These are phyloP conservation scores for Xiphophorus hellerii DNA, from an alignment of 2,113 vertebrate species.

Conservation along the genomic window DNA sequence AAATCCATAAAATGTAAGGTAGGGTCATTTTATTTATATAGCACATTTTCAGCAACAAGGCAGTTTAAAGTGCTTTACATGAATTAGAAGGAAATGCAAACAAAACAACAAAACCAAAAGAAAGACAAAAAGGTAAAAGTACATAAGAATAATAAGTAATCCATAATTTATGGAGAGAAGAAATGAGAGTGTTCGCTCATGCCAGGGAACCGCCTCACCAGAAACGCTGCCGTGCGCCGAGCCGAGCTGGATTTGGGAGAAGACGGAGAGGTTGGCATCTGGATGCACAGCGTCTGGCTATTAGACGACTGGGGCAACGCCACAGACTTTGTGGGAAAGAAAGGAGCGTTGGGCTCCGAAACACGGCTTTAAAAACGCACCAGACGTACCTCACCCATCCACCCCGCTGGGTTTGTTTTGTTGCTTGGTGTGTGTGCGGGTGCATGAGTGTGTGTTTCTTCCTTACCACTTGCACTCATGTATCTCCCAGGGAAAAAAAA, in stretches of 20 bases:
- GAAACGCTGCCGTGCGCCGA: slow-evolving; percentile 36
- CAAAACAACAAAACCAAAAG: too few relatives aligned
- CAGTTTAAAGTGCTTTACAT: too few relatives aligned
- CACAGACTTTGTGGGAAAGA: background rate
- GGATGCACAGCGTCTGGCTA: slow-evolving; percentile 61
- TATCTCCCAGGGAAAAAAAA: slow-evolving; percentile 10
- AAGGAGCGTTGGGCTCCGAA: background rate
- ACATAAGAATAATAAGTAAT: too few relatives aligned
- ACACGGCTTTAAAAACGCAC: background rate
- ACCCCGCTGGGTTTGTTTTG: slow-evolving; percentile 36
- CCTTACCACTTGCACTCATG: slow-evolving; percentile 48
- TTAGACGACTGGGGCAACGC: slow-evolving; percentile 46
- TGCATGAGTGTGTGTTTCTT: slow-evolving; percentile 8
- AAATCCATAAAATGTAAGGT: too few relatives aligned
- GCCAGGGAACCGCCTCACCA: background rate
- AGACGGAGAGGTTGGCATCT: slow-evolving; percentile 66
- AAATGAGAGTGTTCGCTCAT: slow-evolving; percentile 39
- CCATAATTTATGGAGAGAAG: slow-evolving; percentile 28
- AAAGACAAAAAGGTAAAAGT: too few relatives aligned
- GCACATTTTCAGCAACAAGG: too few relatives aligned
- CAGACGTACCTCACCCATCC: slow-evolving; percentile 12
- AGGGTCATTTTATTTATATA: too few relatives aligned
- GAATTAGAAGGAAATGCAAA: too few relatives aligned
- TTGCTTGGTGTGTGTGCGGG: slow-evolving; percentile 15
- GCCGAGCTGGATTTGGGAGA: slow-evolving; percentile 40